Evolutionary conservation across 2,888 invertebrate species (phyloP).

Genomic region (Eulithis testata): DNA sequence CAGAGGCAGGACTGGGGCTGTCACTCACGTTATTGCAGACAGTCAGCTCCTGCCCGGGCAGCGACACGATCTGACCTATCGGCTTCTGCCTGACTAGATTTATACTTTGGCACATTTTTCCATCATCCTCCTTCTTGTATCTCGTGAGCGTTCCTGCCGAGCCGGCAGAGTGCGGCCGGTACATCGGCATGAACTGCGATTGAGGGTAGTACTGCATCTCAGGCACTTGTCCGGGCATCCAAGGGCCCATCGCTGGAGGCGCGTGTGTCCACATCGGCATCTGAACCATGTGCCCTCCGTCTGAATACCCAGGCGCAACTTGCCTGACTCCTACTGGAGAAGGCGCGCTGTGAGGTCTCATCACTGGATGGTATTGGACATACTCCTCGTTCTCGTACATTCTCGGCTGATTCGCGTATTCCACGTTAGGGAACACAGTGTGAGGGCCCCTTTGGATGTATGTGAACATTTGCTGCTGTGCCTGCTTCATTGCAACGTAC

Average conservation of each 20-base stretch:
- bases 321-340: conserved; percentile 68
- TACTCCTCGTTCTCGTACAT: conserved; percentile 72
- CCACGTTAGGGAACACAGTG: conserved; percentile 74
- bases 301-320: conserved; percentile 63
- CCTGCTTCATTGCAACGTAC: conserved; percentile 83
- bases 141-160: conserved; percentile 78
- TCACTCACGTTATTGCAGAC: conserved; percentile 76
- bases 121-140: conserved; percentile 73
- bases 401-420: conserved; percentile 61
- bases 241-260: conserved; percentile 70
- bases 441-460: conserved; percentile 76
- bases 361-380: conserved; percentile 68
- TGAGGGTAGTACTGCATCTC: conserved; percentile 80
- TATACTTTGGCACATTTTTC: conserved; percentile 82
- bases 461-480: conserved; percentile 79
- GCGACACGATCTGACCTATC: conserved; percentile 78
- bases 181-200: conserved; percentile 76
- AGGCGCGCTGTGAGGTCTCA: conserved; percentile 75
- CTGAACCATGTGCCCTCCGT: conserved; percentile 71
- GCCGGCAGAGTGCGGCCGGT: conserved; percentile 76
- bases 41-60: conserved; percentile 76
- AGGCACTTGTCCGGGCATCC: conserved; percentile 68
- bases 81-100: conserved; percentile 82
- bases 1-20: conserved; percentile 75
- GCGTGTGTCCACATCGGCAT: conserved; percentile 78